Evolutionary conservation across 2,113 vertebrate species (phyloP).

Genomic region (Mobula birostris): DNA sequence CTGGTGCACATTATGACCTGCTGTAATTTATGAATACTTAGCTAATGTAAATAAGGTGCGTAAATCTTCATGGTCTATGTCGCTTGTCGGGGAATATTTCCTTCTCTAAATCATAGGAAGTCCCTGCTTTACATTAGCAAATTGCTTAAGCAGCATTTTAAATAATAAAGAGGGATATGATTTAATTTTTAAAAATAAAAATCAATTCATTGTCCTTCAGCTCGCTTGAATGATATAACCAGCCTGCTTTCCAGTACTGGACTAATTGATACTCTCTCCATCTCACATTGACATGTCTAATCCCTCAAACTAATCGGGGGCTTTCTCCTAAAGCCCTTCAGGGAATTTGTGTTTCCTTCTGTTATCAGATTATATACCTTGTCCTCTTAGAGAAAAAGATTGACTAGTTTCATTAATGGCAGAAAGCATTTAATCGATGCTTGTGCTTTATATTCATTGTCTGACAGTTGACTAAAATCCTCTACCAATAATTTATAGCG

Average conservation of each 20-base stretch:
- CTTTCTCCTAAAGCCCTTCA: conserved; percentile 46
- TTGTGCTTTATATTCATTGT: conserved; percentile 50
- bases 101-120: conserved; percentile 46
- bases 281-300: not conserved
- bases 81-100: conserved; percentile 46
- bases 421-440: conserved; percentile 63
- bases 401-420: conserved; percentile 57
- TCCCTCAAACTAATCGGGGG: conserved; percentile 51
- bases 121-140: conserved; percentile 53
- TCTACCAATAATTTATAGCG: conserved; percentile 47
- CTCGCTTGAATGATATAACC: conserved; percentile 50
- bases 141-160: conserved; percentile 61
- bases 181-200: conserved; percentile 57
- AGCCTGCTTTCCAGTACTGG: conserved; percentile 47
- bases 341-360: conserved; percentile 49
- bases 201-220: conserved; percentile 64
- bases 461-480: conserved; percentile 46
- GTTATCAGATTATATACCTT: conserved; percentile 57
- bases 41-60: conserved; percentile 34
- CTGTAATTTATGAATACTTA: conserved; percentile 35
- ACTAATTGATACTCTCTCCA: conserved; percentile 47
- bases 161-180: conserved; percentile 61
- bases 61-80: conserved; percentile 40
- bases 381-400: conserved; percentile 53
- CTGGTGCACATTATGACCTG: conserved; percentile 15